Base-by-base conservation (phyloP, 2,888 invertebrate species). In the Cephus spinipes region DNA sequence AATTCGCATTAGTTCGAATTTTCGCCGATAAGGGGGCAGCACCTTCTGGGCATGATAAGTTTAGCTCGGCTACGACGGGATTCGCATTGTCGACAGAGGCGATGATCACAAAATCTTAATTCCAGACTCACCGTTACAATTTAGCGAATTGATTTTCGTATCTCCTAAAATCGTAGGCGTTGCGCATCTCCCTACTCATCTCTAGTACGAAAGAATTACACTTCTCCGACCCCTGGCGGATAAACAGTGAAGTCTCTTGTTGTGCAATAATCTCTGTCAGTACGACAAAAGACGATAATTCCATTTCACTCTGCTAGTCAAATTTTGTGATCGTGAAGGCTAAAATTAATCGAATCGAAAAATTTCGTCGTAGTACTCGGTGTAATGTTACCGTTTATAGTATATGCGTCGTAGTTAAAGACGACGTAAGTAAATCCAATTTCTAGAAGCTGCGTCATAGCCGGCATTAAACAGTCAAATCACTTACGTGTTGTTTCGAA, bases 401-500 rank as follows among this genome's bases (percentile, higher is more conserved):
- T 3, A 12, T 35, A 71, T 71, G 15, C 31, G 33, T 15, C 12
- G 31, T 4, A 12, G 71, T 30, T 32, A 15, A 30, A 71, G 15
- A 15, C 71, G 31, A 71, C 30, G 31, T 71, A 33, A 35, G 35
- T 35, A 35, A 71, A 33, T 71, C 9, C 6, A 33, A 33, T 71
- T 30, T 12, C 31, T 32, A 31, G 0, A 71, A 71, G 33, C 31
- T 11, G 15, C 30, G 33, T 71, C 71, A 71, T 32, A 33, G 31
- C 34, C 73, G 71, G 76, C 75, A 76, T 73, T 77, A 74, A 75
- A 73, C 77, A 77, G 80, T 81, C 78, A 73, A 81, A 84, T 79
- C 80, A 78, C 86, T 85, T 86, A 87, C 86, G 86, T 87, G 86
- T 86, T 87, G 77, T 84, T 83, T 76, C 79, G 83, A 82, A 86